Conservation (phyloP, 1,140 invertebrate species). For the Drosophila sulfurigaster region DNA sequence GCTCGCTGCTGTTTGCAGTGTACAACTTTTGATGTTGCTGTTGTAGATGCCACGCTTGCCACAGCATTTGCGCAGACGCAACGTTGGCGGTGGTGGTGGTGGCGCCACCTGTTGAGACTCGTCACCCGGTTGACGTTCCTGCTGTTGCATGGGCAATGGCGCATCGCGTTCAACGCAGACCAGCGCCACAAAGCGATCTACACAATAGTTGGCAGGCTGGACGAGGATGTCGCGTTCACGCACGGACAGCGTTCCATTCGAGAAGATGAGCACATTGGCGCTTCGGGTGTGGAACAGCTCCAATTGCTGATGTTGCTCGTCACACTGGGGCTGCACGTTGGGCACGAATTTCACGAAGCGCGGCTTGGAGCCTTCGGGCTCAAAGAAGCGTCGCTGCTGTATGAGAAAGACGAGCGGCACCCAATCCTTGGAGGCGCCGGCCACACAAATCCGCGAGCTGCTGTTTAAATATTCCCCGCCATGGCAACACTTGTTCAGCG, state of each 20-base stretch:
- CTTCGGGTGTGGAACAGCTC: constrained; percentile 63
- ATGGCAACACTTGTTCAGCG: constrained; percentile 83
- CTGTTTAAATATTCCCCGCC: constrained; percentile 72
- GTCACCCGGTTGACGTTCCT: not conserved
- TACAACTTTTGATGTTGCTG: constrained; percentile 85
- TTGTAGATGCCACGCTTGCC: constrained; percentile 87
- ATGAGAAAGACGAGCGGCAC: constrained; percentile 73
- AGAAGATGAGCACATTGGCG: constrained; percentile 83
- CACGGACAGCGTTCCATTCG: constrained; percentile 86
- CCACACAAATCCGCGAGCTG: constrained; percentile 59
- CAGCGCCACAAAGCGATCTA: constrained; percentile 87
- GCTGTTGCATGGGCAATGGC: not conserved
- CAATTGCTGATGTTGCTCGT: constrained; percentile 14
- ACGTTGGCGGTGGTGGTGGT: constrained; percentile 30
- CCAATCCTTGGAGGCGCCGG: constrained; percentile 72
- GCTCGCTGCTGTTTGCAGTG: constrained; percentile 11
- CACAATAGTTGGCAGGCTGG: constrained; percentile 86
- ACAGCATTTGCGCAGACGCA: constrained; percentile 87
- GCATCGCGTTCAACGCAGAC: constrained; percentile 85
- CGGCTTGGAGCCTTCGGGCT: constrained; percentile 61
- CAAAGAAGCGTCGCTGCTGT: constrained; percentile 63
- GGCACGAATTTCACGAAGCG: constrained; percentile 73
- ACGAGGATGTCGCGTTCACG: constrained; percentile 82
- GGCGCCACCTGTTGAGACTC: constrained; percentile 72
- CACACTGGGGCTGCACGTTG: constrained; percentile 62